Percentiles rank a stretch among this genome's conserved stretches.
Conservation (phyloP, 2,113 vertebrate genomes). For the Labeo rohita region DNA sequence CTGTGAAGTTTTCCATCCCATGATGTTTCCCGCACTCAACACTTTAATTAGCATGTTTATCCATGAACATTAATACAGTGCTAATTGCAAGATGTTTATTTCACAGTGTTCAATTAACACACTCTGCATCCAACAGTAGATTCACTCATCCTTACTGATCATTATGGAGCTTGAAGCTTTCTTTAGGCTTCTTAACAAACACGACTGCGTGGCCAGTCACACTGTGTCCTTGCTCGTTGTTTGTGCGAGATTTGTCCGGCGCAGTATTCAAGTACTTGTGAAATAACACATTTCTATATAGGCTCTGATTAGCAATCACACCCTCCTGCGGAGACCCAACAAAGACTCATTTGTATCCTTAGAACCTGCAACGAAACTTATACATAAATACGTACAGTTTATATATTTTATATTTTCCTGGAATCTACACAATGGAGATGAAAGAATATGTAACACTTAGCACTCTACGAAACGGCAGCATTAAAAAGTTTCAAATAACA, state of each 20-base stretch:
- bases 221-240: slow-evolving; percentile 38
- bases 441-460: background rate
- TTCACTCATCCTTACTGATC: slow-evolving; percentile 54
- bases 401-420: background rate
- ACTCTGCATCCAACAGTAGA: slow-evolving; percentile 59
- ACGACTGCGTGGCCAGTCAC: slow-evolving; percentile 53
- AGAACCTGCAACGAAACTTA: background rate
- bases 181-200: slow-evolving; percentile 42
- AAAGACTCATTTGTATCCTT: slow-evolving; percentile 20
- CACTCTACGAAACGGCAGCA: background rate
- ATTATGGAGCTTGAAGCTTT: slow-evolving; percentile 53
- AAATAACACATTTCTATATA: slow-evolving; percentile 29
- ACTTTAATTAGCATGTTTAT: slow-evolving; percentile 38
- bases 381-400: background rate
- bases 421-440: background rate
- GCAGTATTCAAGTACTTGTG: slow-evolving; percentile 40
- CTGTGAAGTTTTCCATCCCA: slow-evolving; percentile 33
- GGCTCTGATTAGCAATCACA: slow-evolving; percentile 37
- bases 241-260: slow-evolving; percentile 31
- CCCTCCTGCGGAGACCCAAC: slow-evolving; percentile 28
- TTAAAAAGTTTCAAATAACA: background rate
- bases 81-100: slow-evolving; percentile 66
- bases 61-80: slow-evolving; percentile 57
- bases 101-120: slow-evolving; percentile 66
- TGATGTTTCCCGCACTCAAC: slow-evolving; percentile 25